Conservation (phyloP, 1,140 invertebrate species). For the Zaprionus tsacasi region DNA sequence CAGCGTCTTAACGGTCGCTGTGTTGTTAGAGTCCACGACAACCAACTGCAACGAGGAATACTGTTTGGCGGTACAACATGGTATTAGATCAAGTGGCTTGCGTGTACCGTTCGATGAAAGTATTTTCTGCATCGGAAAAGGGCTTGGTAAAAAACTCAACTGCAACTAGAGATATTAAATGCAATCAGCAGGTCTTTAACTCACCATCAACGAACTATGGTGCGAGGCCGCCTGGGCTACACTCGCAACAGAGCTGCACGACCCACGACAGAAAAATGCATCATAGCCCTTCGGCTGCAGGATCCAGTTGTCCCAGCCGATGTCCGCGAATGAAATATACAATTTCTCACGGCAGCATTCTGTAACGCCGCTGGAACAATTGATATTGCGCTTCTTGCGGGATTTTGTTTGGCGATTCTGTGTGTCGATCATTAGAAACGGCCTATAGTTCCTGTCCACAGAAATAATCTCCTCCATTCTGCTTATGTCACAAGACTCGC, state of each 20-base stretch:
- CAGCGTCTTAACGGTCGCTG: slow-evolving; percentile 89
- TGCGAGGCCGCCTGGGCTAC: slow-evolving; percentile 87
- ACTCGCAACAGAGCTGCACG: slow-evolving; percentile 89
- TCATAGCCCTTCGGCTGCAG: slow-evolving; percentile 91
- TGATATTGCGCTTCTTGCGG: slow-evolving; percentile 87
- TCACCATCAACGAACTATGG: slow-evolving; percentile 90
- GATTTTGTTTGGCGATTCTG: slow-evolving; percentile 85
- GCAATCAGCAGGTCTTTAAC: slow-evolving; percentile 41
- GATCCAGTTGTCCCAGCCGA: slow-evolving; percentile 95
- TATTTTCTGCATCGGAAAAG: slow-evolving; percentile 86
- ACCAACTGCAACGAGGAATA: slow-evolving; percentile 90
- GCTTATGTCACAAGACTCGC: slow-evolving; percentile 89
- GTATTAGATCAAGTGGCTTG: slow-evolving; percentile 87
- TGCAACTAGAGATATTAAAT: neutral
- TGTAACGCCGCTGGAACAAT: slow-evolving; percentile 88
- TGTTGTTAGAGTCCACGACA: slow-evolving; percentile 90
- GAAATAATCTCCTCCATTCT: slow-evolving; percentile 84
- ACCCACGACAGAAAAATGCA: slow-evolving; percentile 93
- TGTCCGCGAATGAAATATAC: slow-evolving; percentile 92
- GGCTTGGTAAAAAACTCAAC: neutral
- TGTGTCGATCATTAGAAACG: slow-evolving; percentile 90
- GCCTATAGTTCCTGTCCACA: slow-evolving; percentile 87
- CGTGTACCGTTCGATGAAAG: slow-evolving; percentile 84
- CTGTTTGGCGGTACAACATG: slow-evolving; percentile 91
- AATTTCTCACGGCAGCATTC: slow-evolving; percentile 94